Evolutionary conservation across 2,888 invertebrate species (phyloP).

Genomic region (Protula sp.): DNA sequence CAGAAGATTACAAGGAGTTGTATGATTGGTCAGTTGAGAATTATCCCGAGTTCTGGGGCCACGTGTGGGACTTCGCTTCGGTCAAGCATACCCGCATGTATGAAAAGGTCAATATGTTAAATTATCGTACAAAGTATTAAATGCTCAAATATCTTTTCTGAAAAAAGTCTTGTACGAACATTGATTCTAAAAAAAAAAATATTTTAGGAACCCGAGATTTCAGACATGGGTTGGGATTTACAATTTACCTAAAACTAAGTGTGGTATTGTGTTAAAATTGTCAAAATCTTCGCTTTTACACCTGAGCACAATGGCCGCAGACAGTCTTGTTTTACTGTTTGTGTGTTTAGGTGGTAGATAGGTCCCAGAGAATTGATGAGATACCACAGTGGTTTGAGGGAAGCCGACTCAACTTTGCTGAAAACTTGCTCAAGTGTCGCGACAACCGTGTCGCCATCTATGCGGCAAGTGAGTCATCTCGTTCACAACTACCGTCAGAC

Average conservation of each 20-base stretch:
- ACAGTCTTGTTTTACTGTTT: no score
- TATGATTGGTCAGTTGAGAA: slow-evolving; percentile 57
- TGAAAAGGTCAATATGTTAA: not conserved
- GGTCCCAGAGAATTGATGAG: slow-evolving; percentile 50
- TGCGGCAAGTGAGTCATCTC: slow-evolving; percentile 51
- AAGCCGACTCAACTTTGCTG: slow-evolving; percentile 57
- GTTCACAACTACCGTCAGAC: no score
- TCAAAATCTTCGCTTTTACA: no score
- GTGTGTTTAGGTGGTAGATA: slow-evolving; percentile 53
- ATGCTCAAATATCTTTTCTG: no score
- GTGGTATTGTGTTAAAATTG: no score
- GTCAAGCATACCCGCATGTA: slow-evolving; percentile 46
- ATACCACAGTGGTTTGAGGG: slow-evolving; percentile 59
- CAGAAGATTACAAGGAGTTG: slow-evolving; percentile 54
- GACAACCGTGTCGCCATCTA: slow-evolving; percentile 56
- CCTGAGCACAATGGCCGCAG: no score
- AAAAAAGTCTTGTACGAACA: no score
- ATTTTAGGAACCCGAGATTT: no score
- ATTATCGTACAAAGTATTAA: not conserved
- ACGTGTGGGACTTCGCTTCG: slow-evolving; percentile 53
- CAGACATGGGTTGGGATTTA: no score
- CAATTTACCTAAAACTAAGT: no score
- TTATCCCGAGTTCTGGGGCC: slow-evolving; percentile 57
- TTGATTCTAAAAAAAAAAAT: no score
- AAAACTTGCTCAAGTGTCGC: slow-evolving; percentile 55